Base-by-base conservation (phyloP, 1,140 invertebrate species). In the Papilio polytes region DNA sequence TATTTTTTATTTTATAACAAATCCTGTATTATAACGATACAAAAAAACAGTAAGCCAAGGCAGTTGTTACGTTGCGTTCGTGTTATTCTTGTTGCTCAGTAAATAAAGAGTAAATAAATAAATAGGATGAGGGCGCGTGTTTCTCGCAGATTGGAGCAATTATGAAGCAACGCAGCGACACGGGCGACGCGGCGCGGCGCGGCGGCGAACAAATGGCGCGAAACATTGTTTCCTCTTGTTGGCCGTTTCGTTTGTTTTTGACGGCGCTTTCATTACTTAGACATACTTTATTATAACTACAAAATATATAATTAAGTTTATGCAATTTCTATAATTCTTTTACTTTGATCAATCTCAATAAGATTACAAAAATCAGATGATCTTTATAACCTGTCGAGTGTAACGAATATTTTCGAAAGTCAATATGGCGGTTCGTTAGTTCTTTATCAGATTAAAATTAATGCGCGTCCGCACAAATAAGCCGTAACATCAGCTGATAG, bases 91-190 rank as follows among this genome's bases (percentile, higher is more conserved):
- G 90, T 90, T 89, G 84, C 88, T 41, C 80, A 90, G 89, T 93
- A 93, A 93, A 93, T 92, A 92, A 85, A 85, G 89, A 89, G 89
- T 93, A 93, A 93, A 93, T 93, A 93, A 93, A 93, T 93, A 93
- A 93, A 93, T 93, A 92, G 85, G 84, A 85, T 48, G 77, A 53
- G 78, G 26, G 84, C 82, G 86, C 92, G 92, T 94, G 92, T 90
- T 91, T 91, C 83, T 51, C 46, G 41, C 82, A 82, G 87, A 94
- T 94, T 94, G 89, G 85, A 91, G 88, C 91, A 94, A 94, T 94
- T 91, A 92, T 81, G 63, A 70, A 70, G 77, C 36, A 73, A 70
- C 73, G 31, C 56, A 80, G 31, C 82, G 73, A 18, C 48, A 18
- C 48, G 3, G 48, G 46, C 46, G 46, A 48, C 46, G 1, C 36